phyloP scores from a whole-genome alignment of 2,888 invertebrate genomes.

The Agrenia bidenticulata region DNA sequence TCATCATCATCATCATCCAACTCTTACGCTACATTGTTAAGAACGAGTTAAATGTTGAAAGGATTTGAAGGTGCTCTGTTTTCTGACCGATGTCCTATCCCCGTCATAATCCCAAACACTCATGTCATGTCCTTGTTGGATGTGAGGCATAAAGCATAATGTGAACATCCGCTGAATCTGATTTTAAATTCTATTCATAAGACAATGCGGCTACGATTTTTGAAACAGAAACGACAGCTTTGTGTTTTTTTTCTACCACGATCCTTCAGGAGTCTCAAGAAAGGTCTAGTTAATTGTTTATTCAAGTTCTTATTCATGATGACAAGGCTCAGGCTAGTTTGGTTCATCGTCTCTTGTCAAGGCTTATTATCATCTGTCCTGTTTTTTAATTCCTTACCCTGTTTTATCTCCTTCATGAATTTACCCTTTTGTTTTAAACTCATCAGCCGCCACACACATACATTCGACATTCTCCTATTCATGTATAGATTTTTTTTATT shows the following conservation, averaged over 20 bases:
- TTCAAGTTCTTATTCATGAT: conserved; percentile 33
- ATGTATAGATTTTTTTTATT: too few species aligned
- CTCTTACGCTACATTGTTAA: too few species aligned
- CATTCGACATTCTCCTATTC: too few species aligned
- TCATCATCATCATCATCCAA: too few species aligned
- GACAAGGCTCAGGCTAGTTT: conserved; percentile 36
- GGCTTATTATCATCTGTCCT: conserved; percentile 29
- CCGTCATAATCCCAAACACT: too few species aligned
- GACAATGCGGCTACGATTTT: not conserved
- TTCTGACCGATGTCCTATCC: too few species aligned
- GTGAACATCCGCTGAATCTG: too few species aligned
- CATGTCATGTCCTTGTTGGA: too few species aligned
- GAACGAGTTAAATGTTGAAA: too few species aligned
- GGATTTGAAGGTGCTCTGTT: too few species aligned
- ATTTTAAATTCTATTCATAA: too few species aligned
- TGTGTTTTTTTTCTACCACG: not conserved
- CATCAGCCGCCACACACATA: conserved; percentile 30
- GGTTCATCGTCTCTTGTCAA: conserved; percentile 26
- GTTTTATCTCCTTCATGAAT: conserved; percentile 2
- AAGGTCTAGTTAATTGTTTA: conserved; percentile 31
- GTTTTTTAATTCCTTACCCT: conserved; percentile 22
- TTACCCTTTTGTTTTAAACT: conserved; percentile 11
- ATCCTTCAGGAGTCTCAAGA: not conserved
- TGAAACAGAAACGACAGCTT: conserved; percentile 3
- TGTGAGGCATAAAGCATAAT: too few species aligned